Conservation (phyloP, 2,113 vertebrate species). For the Actenoides hombroni region DNA sequence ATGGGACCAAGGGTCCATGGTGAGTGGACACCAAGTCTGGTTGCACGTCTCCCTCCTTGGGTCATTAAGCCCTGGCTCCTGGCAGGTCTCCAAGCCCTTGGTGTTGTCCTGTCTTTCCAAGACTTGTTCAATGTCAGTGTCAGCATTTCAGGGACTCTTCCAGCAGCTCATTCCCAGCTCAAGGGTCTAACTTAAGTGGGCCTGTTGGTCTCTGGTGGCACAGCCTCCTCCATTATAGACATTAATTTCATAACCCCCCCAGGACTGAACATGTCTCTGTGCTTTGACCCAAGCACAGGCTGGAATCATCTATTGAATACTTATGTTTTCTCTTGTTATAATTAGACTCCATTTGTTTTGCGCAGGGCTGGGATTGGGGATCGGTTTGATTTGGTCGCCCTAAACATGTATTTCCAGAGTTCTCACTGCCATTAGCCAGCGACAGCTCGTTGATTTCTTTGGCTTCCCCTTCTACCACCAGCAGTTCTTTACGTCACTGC, state of each 20-base stretch:
- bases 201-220: not conserved
- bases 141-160: not conserved
- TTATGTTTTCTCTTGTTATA: not conserved
- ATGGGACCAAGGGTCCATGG: not conserved
- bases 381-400: not conserved
- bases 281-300: not conserved
- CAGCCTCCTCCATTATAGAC: not conserved
- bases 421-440: not conserved
- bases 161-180: not conserved
- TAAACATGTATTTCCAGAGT: not conserved
- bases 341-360: not conserved
- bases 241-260: not conserved
- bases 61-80: not conserved
- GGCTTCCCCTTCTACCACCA: not conserved
- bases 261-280: not conserved
- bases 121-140: not conserved
- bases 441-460: not conserved
- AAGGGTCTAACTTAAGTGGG: fast-evolving
- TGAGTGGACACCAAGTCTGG: not conserved
- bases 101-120: not conserved
- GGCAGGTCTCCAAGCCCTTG: not conserved
- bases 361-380: not conserved
- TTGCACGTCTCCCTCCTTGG: not conserved
- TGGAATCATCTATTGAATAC: not conserved
- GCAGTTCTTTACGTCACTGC: fast-evolving